A percentile compares a stretch with the other conserved stretches of the same genome.
Conservation (phyloP, 2,797 vertebrate species). For the Tinamus major region DNA sequence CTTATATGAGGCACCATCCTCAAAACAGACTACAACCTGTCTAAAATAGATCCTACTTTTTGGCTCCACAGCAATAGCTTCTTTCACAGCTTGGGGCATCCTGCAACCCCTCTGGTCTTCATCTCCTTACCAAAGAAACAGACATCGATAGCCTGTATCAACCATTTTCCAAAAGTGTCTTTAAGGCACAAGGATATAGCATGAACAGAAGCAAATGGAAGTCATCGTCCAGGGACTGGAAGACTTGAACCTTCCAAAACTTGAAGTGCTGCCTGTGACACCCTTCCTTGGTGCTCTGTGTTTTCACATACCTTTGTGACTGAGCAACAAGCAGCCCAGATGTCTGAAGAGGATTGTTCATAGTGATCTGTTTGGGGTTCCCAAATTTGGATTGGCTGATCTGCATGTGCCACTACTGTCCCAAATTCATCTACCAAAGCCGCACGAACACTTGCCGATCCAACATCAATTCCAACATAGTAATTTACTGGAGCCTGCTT, state of each 20-base stretch:
- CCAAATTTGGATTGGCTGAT: conserved; percentile 88
- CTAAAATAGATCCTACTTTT: not conserved
- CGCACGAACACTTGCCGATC: conserved; percentile 90
- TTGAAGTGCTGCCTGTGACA: not conserved
- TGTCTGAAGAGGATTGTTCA: conserved; percentile 92
- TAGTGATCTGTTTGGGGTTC: conserved; percentile 88
- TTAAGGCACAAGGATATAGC: not conserved
- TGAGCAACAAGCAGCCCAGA: conserved; percentile 91
- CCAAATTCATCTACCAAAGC: conserved; percentile 89
- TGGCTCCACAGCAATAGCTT: not conserved
- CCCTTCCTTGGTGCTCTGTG: not conserved
- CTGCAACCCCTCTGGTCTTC: not conserved
- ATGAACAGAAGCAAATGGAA: accelerated
- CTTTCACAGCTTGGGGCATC: not conserved
- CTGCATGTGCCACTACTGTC: conserved; percentile 79
- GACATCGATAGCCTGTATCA: not conserved
- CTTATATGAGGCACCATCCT: not conserved
- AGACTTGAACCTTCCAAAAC: not conserved
- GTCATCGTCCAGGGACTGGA: not conserved
- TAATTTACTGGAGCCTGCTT: conserved; percentile 61
- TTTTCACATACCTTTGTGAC: conserved; percentile 85
- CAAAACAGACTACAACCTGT: not conserved
- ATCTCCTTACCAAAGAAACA: not conserved
- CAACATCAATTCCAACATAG: conserved; percentile 94
- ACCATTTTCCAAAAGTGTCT: not conserved